A percentile compares a stretch with the other conserved stretches of the same genome.
Evolutionary conservation across 2,888 invertebrate species (phyloP).

Genomic region (Idaea straminata): DNA sequence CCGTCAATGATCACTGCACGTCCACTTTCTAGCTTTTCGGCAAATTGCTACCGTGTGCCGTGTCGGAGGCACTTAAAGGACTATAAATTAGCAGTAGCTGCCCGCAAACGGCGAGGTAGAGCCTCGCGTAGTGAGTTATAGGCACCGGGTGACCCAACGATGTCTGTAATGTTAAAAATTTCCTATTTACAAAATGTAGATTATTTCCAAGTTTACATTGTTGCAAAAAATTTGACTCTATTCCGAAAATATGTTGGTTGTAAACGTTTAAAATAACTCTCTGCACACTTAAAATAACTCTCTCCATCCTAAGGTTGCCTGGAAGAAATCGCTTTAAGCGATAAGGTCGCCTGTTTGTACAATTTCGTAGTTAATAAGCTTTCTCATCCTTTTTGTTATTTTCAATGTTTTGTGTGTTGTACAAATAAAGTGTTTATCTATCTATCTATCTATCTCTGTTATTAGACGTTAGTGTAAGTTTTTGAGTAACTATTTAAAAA

Average conservation of each 20-base stretch:
- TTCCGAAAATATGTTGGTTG: not conserved
- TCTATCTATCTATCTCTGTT: no score
- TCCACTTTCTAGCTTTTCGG: constrained; percentile 52
- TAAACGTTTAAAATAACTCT: no score
- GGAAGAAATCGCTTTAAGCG: no score
- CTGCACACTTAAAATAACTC: no score
- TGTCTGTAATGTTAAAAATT: constrained; percentile 52
- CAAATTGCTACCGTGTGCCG: constrained; percentile 55
- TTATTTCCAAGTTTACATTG: constrained; percentile 19
- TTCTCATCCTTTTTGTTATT: no score
- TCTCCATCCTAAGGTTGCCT: no score
- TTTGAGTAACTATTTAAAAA: not conserved
- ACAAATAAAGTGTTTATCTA: no score
- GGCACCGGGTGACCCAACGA: constrained; percentile 54
- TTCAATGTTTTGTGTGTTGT: no score
- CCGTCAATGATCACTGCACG: constrained; percentile 6
- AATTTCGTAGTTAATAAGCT: no score
- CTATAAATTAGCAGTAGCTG: constrained; percentile 73
- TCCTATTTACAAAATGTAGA: constrained; percentile 34
- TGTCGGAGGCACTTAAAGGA: constrained; percentile 70
- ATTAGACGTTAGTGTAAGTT: no score
- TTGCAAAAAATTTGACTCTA: constrained; percentile 7
- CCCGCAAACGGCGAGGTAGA: constrained; percentile 72
- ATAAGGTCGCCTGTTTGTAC: no score
- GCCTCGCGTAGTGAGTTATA: constrained; percentile 70